phyloP scores from a whole-genome alignment of 1,140 invertebrate genomes.

The Leguminivora glycinivorella region DNA sequence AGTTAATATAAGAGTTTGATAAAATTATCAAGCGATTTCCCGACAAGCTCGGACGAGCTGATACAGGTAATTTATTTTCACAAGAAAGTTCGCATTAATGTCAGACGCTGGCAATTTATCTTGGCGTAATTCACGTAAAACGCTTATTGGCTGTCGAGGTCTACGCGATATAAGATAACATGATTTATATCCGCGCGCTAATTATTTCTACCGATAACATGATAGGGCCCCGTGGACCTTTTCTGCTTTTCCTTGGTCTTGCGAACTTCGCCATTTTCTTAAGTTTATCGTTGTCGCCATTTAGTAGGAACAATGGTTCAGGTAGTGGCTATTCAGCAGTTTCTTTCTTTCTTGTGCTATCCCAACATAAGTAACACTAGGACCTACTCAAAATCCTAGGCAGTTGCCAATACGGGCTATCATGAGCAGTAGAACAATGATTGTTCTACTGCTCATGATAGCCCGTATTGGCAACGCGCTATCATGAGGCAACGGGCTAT shows the following conservation, averaged over 20 bases:
- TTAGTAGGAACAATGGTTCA: no score
- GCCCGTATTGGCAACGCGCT: no score
- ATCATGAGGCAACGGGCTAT: no score
- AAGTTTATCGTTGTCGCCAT: background rate
- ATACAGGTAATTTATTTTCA: conserved; percentile 69
- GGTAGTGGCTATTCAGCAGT: no score
- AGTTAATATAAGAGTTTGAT: background rate
- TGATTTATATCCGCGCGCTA: conserved; percentile 61
- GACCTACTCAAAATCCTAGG: no score
- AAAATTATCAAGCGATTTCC: conserved; percentile 11
- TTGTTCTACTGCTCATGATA: no score
- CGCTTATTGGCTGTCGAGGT: conserved; percentile 69
- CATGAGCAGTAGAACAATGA: no score
- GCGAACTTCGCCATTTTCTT: background rate
- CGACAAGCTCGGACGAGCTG: conserved; percentile 37
- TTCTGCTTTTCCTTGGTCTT: background rate
- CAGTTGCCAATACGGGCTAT: no score
- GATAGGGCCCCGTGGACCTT: conserved; percentile 5
- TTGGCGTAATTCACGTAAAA: conserved; percentile 65
- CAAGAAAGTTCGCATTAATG: conserved; percentile 66
- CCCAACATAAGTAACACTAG: no score
- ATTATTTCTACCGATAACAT: conserved; percentile 45
- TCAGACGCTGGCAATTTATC: conserved; percentile 66
- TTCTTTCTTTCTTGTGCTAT: no score
- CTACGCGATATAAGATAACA: conserved; percentile 55